Evolutionary conservation across 2,888 invertebrate genomes (phyloP).

Genomic region (Smittia sp.): DNA sequence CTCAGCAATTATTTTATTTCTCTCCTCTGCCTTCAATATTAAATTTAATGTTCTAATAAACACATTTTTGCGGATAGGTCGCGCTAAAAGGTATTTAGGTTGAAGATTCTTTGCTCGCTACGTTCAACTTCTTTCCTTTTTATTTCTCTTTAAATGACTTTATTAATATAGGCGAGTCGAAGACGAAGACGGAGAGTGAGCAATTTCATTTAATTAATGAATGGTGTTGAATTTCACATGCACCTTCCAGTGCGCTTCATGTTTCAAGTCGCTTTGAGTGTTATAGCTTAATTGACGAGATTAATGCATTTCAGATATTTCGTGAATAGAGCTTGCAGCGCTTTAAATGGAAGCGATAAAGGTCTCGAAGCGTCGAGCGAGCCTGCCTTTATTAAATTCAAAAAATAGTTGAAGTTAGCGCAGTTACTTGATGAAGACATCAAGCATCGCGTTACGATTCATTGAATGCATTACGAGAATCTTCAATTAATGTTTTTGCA

Average conservation of each 20-base stretch:
- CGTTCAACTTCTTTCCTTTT: background rate
- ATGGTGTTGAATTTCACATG: slow-evolving; percentile 35
- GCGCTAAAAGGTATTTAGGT: slow-evolving; percentile 3
- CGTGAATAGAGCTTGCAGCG: slow-evolving; percentile 13
- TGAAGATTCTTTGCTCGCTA: background rate
- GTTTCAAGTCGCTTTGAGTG: background rate
- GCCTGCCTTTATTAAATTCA: background rate
- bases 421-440: no score
- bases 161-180: slow-evolving; percentile 17
- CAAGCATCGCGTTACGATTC: no score
- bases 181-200: background rate
- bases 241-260: slow-evolving; percentile 18
- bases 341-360: slow-evolving; percentile 20
- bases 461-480: no score
- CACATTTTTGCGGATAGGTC: slow-evolving; percentile 3
- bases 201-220: slow-evolving; percentile 38
- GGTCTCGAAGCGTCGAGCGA: background rate
- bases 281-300: slow-evolving; percentile 21
- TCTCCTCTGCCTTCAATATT: slow-evolving; percentile 22
- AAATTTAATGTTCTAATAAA: slow-evolving; percentile 39
- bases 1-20: slow-evolving; percentile 36
- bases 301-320: slow-evolving; percentile 18
- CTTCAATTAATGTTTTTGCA: no score
- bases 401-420: slow-evolving; percentile 7
- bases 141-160: slow-evolving; percentile 32